These are phyloP conservation scores for Phalera bucephala DNA, from an alignment of 2,888 invertebrate genomes.

Conservation along the genomic window DNA sequence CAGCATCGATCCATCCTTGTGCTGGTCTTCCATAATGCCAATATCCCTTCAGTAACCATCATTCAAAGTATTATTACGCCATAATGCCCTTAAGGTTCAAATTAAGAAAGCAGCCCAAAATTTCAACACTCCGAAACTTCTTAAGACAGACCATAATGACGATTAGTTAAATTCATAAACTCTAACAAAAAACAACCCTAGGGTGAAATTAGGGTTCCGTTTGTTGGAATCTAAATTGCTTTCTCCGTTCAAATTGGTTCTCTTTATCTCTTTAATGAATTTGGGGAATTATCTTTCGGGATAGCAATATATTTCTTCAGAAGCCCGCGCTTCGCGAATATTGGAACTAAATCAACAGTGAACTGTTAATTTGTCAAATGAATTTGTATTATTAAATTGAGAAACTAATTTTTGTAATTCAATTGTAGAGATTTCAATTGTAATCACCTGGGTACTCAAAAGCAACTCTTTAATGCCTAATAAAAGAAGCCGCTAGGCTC, in stretches of 20 bases:
- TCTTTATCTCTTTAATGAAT: slow-evolving; percentile 22
- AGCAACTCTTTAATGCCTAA: too few relatives aligned
- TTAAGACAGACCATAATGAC: background rate
- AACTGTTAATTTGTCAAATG: slow-evolving; percentile 8
- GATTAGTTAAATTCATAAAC: slow-evolving; percentile 4
- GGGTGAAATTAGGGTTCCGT: slow-evolving; percentile 6
- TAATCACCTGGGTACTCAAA: too few relatives aligned
- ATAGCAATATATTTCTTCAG: slow-evolving; percentile 32
- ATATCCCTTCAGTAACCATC: too few relatives aligned
- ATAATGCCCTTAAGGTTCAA: background rate
- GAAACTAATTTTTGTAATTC: too few relatives aligned
- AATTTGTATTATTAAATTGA: slow-evolving; percentile 2
- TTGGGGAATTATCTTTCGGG: slow-evolving; percentile 33
- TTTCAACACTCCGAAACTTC: background rate
- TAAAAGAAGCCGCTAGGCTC: too few relatives aligned
- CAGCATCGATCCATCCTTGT: too few relatives aligned
- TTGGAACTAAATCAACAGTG: slow-evolving; percentile 9
- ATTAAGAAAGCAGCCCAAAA: background rate
- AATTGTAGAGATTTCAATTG: too few relatives aligned
- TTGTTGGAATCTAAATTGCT: slow-evolving; percentile 9
- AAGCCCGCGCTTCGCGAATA: slow-evolving; percentile 16
- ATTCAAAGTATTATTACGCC: too few relatives aligned
- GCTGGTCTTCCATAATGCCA: too few relatives aligned
- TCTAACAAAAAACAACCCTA: slow-evolving; percentile 5
- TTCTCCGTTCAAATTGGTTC: slow-evolving; percentile 15